Evolutionary conservation across 2,888 invertebrate species (phyloP).

Genomic region (Drosophila suboccidentalis): DNA sequence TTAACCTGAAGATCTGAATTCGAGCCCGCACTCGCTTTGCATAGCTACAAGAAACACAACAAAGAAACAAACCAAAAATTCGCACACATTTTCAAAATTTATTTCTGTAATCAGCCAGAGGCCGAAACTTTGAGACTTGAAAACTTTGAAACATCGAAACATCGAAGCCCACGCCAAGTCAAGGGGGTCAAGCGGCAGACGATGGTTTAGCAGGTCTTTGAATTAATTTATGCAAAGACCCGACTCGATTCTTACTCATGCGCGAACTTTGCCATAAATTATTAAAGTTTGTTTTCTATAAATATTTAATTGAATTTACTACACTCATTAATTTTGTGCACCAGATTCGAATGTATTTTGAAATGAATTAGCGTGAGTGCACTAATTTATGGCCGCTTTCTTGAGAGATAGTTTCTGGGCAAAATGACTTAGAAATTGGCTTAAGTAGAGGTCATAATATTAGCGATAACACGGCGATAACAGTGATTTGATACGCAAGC

Average conservation of each 20-base stretch:
- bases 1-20: constrained; percentile 12
- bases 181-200: constrained; percentile 10
- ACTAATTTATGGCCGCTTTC: constrained; percentile 51
- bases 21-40: constrained; percentile 63
- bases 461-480: constrained; percentile 1
- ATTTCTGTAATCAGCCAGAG: constrained; percentile 62
- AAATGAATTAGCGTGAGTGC: constrained; percentile 29
- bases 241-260: constrained; percentile 31
- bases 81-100: constrained; percentile 63
- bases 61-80: constrained; percentile 45
- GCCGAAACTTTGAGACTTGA: constrained; percentile 13
- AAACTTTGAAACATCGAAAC: neutral
- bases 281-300: constrained; percentile 24
- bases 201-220: constrained; percentile 11
- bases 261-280: constrained; percentile 49
- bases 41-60: constrained; percentile 40
- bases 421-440: constrained; percentile 4
- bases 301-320: constrained; percentile 45
- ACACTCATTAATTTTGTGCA: constrained; percentile 27
- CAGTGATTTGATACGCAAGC: constrained; percentile 9
- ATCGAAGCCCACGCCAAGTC: constrained; percentile 4
- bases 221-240: constrained; percentile 58
- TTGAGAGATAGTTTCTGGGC: constrained; percentile 13
- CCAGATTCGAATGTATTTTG: constrained; percentile 27
- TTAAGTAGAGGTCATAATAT: constrained; percentile 2